These are phyloP conservation scores for Ibidorhyncha struthersii DNA, from an alignment of 2,113 vertebrate species.

Conservation along the genomic window DNA sequence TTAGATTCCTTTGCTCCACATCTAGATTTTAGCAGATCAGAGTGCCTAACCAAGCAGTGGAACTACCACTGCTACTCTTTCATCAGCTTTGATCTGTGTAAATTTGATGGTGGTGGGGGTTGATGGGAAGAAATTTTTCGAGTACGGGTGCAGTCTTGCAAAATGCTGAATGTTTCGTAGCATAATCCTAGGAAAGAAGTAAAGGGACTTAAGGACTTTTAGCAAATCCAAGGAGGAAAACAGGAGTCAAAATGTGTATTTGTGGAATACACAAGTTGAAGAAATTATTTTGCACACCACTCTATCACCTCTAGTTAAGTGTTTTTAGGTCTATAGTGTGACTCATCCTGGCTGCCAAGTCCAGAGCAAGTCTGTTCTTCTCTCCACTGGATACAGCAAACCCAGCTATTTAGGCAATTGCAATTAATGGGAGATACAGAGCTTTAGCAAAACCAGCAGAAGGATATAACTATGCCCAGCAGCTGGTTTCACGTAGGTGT, in stretches of 20 bases:
- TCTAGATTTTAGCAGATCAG: conserved; percentile 47
- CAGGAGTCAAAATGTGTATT: not conserved
- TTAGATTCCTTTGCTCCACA: conserved; percentile 11
- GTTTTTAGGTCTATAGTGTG: not conserved
- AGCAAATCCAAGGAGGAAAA: not conserved
- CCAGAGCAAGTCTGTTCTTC: not conserved
- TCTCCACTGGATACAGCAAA: not conserved
- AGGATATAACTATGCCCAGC: not conserved
- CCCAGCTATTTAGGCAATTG: not conserved
- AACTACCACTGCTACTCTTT: conserved; percentile 24
- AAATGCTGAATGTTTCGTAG: not conserved
- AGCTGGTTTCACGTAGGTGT: not conserved
- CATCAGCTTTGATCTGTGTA: not conserved
- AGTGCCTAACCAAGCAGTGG: conserved; percentile 40
- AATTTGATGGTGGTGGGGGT: not conserved
- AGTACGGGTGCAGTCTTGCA: not conserved
- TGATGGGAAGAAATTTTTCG: not conserved
- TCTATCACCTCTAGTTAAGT: not conserved
- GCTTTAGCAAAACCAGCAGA: not conserved
- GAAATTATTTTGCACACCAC: not conserved
- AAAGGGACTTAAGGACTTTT: not conserved
- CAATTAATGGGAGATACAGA: not conserved
- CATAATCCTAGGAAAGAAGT: not conserved
- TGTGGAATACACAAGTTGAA: not conserved
- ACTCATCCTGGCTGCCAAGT: not conserved